phyloP scores from a whole-genome alignment of 2,113 vertebrate genomes.

The Corythaeola cristata region DNA sequence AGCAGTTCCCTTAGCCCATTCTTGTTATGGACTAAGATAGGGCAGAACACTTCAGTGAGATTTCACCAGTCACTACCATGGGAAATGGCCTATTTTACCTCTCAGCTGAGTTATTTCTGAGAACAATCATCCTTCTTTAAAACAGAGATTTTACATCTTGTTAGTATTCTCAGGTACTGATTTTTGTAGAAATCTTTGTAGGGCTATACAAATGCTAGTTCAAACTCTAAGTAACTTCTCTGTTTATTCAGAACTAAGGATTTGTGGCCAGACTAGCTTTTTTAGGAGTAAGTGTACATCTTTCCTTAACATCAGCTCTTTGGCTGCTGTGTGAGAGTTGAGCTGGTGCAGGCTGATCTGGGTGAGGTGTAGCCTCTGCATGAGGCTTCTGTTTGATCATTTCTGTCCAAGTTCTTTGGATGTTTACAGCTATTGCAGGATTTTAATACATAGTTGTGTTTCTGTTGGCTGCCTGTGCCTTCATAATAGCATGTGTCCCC shows the following conservation, averaged over 20 bases:
- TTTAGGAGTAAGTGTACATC: neutral
- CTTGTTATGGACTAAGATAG: neutral
- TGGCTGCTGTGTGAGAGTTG: neutral
- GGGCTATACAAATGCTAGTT: neutral
- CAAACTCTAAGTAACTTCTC: neutral
- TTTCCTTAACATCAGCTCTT: neutral
- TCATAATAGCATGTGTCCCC: neutral
- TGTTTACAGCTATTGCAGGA: neutral
- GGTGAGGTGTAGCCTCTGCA: neutral
- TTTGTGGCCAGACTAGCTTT: neutral
- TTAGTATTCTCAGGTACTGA: neutral
- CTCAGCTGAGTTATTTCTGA: neutral
- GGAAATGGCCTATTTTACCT: neutral
- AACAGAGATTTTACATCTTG: neutral
- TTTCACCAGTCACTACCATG: neutral
- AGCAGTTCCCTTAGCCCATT: neutral
- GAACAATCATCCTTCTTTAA: neutral
- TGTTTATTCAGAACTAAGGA: neutral
- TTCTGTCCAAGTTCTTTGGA: neutral
- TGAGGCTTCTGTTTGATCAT: neutral
- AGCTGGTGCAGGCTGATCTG: neutral
- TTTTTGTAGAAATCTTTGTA: neutral
- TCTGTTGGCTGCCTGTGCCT: neutral
- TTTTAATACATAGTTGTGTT: neutral
- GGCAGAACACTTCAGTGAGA: neutral